Base-by-base conservation (phyloP, 2,888 invertebrate genomes). In the Cancer borealis region DNA sequence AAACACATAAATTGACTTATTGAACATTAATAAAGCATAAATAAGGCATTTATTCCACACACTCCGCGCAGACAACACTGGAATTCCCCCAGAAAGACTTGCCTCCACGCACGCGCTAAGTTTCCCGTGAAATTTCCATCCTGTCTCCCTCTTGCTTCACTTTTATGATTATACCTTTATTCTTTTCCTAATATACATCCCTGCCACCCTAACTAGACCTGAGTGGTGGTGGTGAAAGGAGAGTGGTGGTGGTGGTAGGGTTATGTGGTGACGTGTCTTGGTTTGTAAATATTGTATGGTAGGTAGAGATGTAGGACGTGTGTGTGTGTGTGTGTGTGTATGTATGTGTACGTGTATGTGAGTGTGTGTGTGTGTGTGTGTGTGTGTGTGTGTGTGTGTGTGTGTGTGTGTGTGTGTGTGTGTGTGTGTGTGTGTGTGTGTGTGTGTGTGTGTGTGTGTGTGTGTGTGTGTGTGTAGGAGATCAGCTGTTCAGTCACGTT, bases 91-190 rank as follows among this genome's bases (percentile, higher is more conserved):
- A 79, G 66, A 66, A 17, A 66, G 66, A 66, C 21, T 17, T 12
- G 12, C 26, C 5, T 79, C 26, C 26, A 26, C 79, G 79, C 79
- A 79, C 4, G 79, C 79, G n/a, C 79, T 26, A 30, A 26, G 79
- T 79, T 79, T 30, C 79, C 79, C 12, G 26, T 79, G n/a, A 79
- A 79, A 79, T 79, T 79, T 79, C 79, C 79, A 79, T 79, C 12
- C 79, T 17, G 12, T 17, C 0, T 66, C 66, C 17, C 17, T 0
- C 66, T 17, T 4, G 60, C 26, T 5, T 79, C 26, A 8, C 79
- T 79, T 30, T 26, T 30, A 6, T 12, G 6, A 14, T 79, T 26
- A 26, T 79, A 4, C 26, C 21, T 79, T 79, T 26, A 4, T 79
- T 79, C 79, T 79, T 12, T 79, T 79, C 30, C 26, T 30, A 26